These are phyloP conservation scores for Callosobruchus maculatus DNA, from an alignment of 2,888 invertebrate species.

Conservation along the genomic window DNA sequence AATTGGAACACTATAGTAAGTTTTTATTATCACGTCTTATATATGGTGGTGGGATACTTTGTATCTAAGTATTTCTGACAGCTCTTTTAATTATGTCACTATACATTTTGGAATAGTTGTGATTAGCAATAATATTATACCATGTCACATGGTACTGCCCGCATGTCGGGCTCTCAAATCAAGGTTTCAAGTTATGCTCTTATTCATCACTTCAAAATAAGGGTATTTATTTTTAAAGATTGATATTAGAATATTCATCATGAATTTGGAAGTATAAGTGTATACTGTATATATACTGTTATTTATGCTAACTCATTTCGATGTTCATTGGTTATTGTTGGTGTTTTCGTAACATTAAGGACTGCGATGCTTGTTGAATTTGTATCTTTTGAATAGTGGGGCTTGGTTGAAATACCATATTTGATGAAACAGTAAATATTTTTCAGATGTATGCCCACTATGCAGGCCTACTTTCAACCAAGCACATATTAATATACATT, in stretches of 20 bases:
- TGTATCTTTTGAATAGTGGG: too few relatives aligned
- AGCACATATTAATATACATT: too few relatives aligned
- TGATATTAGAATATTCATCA: too few relatives aligned
- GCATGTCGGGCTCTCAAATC: neutral
- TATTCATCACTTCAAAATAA: neutral
- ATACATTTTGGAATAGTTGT: too few relatives aligned
- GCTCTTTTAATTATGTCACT: too few relatives aligned
- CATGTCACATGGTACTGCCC: neutral
- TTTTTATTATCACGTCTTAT: constrained; percentile 36
- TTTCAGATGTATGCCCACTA: too few relatives aligned
- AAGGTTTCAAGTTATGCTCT: neutral
- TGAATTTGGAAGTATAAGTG: neutral
- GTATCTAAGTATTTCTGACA: neutral
- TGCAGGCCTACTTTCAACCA: too few relatives aligned
- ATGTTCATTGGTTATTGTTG: neutral
- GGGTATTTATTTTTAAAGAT: neutral
- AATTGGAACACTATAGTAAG: constrained; percentile 54
- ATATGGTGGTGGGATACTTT: constrained; percentile 23
- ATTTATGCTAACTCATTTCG: neutral
- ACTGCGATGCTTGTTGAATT: neutral
- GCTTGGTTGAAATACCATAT: too few relatives aligned
- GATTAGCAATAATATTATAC: too few relatives aligned
- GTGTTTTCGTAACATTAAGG: neutral
- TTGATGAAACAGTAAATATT: too few relatives aligned
- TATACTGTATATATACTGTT: neutral